phyloP scores from a whole-genome alignment of 2,797 vertebrate species.

The Acomys russatus region DNA sequence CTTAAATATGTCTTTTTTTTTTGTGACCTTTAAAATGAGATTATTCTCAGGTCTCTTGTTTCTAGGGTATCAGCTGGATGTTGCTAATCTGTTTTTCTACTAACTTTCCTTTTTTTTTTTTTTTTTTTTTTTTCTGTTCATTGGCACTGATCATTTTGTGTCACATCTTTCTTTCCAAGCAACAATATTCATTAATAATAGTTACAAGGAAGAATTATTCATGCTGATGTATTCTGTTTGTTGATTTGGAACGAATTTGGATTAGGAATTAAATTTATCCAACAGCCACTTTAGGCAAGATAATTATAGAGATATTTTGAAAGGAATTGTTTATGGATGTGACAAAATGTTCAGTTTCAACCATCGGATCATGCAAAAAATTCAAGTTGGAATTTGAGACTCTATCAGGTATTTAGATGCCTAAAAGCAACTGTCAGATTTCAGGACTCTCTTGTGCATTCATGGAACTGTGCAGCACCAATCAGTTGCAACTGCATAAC shows the following conservation, averaged over 20 bases:
- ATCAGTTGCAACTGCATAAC: not conserved
- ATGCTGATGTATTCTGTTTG: not conserved
- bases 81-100: conserved; percentile 44
- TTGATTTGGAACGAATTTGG: conserved; percentile 36
- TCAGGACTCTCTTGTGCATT: not conserved
- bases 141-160: conserved; percentile 30
- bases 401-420: not conserved
- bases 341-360: not conserved
- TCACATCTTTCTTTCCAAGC: not conserved
- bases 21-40: not conserved
- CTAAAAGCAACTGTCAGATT: not conserved
- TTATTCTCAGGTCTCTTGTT: conserved; percentile 24
- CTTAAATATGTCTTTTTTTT: not conserved
- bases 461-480: not conserved
- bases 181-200: conserved; percentile 55
- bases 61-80: not conserved
- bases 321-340: not conserved
- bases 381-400: not conserved
- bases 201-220: conserved; percentile 53
- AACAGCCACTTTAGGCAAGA: not conserved
- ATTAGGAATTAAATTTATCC: conserved; percentile 13
- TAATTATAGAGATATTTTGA: conserved; percentile 28
- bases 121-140: conserved; percentile 40
- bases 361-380: not conserved
- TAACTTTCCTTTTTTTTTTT: conserved; percentile 8